phyloP scores from a whole-genome alignment of 2,888 invertebrate species.

The Epistrophella euchroma region DNA sequence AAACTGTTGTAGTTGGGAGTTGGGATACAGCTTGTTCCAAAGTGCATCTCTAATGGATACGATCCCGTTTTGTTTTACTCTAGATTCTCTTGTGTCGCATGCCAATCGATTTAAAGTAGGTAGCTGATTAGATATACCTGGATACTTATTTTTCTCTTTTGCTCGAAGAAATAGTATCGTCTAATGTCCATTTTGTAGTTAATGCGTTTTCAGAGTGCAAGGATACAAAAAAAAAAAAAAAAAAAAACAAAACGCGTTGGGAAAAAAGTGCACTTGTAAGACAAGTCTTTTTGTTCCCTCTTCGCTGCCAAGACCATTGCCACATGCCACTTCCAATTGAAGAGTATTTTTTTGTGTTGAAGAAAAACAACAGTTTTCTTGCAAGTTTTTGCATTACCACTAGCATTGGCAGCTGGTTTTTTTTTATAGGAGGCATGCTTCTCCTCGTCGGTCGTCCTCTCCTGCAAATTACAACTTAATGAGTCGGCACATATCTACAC shows the following conservation, averaged over 20 bases:
- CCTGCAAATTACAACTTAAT: constrained; percentile 68
- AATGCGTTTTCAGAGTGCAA: constrained; percentile 22
- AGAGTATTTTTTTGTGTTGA: constrained; percentile 7
- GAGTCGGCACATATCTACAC: constrained; percentile 66
- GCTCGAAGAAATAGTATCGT: constrained; percentile 18
- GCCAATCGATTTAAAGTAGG: constrained; percentile 57
- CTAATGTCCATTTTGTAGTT: constrained; percentile 54
- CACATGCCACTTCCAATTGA: constrained; percentile 38
- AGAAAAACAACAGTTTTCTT: constrained; percentile 67
- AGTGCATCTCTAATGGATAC: constrained; percentile 29
- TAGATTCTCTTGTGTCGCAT: constrained; percentile 72
- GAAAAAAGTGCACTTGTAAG: constrained; percentile 45
- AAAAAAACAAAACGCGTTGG: constrained; percentile 11
- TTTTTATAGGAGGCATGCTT: constrained; percentile 25
- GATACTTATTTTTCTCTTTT: not conserved
- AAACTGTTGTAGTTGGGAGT: constrained; percentile 50
- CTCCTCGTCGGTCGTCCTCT: constrained; percentile 14
- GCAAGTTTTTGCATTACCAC: constrained; percentile 47
- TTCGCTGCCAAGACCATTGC: constrained; percentile 4
- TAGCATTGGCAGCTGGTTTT: constrained; percentile 33
- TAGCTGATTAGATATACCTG: constrained; percentile 37
- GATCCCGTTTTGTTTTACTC: constrained; percentile 72
- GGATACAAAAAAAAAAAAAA: not conserved
- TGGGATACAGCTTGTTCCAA: constrained; percentile 39
- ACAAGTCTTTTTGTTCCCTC: constrained; percentile 36